Evolutionary conservation across 2,888 invertebrate genomes (phyloP).

Genomic region (Rotaria sp.): DNA sequence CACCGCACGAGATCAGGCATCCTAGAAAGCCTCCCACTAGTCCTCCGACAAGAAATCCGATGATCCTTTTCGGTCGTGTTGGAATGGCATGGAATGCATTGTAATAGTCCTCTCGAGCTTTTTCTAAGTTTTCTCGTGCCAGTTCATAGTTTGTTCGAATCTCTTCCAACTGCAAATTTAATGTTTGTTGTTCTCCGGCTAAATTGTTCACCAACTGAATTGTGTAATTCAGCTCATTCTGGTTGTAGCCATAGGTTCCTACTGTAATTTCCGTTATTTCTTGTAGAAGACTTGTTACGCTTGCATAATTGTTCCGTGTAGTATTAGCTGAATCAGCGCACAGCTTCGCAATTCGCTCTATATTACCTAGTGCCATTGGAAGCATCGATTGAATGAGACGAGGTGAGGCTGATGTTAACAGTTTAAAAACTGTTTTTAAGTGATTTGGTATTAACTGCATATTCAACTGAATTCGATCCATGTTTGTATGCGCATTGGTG

Average conservation of each 20-base stretch:
- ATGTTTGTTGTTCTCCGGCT: not conserved
- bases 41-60: not conserved
- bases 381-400: not conserved
- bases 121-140: not conserved
- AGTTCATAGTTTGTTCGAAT: not conserved
- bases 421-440: not conserved
- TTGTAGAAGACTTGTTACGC: not conserved
- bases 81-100: not conserved
- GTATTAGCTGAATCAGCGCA: not conserved
- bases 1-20: not conserved
- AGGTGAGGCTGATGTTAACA: not conserved
- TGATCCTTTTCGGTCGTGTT: not conserved
- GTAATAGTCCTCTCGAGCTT: not conserved
- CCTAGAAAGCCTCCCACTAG: not conserved
- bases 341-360: not conserved
- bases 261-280: not conserved
- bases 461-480: not conserved
- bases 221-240: not conserved
- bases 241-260: not conserved
- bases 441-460: not conserved
- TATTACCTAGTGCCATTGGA: not conserved
- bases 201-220: not conserved
- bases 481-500: not conserved
- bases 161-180: not conserved
- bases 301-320: not conserved